Conservation (phyloP, 2,113 vertebrate species). For the Psephotus haematonotus region DNA sequence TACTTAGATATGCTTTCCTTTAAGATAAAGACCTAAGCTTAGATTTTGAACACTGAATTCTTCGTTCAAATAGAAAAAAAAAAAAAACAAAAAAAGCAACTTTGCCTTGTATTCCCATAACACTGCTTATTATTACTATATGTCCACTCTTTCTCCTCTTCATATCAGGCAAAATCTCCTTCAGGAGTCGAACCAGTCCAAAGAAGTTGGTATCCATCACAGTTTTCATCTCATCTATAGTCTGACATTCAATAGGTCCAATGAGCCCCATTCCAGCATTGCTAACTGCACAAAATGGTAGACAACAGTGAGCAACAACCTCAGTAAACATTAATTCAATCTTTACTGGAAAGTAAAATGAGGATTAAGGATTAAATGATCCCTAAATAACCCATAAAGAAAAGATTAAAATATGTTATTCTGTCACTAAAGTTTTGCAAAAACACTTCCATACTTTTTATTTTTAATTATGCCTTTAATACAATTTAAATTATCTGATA, state of each 20-base stretch:
- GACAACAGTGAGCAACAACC: background rate
- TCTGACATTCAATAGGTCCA: constrained; percentile 86
- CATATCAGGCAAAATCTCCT: constrained; percentile 87
- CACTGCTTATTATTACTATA: constrained; percentile 87
- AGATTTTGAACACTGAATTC: background rate
- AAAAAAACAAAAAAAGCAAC: background rate
- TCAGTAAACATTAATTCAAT: background rate
- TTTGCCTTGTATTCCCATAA: constrained; percentile 88
- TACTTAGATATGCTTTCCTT: background rate
- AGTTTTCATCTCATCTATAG: constrained; percentile 83
- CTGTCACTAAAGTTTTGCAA: background rate
- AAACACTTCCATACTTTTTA: background rate
- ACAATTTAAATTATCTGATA: background rate
- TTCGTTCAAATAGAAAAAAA: background rate
- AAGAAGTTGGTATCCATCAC: constrained; percentile 92
- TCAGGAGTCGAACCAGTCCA: constrained; percentile 83
- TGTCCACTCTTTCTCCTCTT: constrained; percentile 85
- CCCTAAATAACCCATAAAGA: background rate
- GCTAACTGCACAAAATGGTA: constrained; percentile 75
- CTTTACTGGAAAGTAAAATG: background rate
- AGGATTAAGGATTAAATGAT: background rate
- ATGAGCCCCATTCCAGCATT: constrained; percentile 88
- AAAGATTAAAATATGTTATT: background rate
- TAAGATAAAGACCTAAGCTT: background rate
- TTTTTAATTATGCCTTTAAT: background rate